phyloP scores from a whole-genome alignment of 2,113 vertebrate species.

The Pimephales promelas region DNA sequence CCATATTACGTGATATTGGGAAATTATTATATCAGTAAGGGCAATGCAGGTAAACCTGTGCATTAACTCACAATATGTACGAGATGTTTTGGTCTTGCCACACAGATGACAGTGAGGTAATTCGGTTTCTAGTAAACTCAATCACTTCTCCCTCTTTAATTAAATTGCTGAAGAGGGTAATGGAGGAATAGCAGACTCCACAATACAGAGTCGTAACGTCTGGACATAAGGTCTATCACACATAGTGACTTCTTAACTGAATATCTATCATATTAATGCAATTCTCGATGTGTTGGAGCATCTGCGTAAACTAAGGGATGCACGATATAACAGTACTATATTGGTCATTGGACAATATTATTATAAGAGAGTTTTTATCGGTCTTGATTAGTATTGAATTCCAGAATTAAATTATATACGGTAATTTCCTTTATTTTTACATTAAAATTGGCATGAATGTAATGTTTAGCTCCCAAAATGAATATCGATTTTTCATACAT shows the following conservation, averaged over 20 bases:
- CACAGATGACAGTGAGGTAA: not conserved
- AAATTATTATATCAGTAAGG: conserved; percentile 42
- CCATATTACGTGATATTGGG: conserved; percentile 61
- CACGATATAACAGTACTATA: not conserved
- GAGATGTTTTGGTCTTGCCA: not conserved
- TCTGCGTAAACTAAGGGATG: not conserved
- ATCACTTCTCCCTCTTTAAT: conserved; percentile 35
- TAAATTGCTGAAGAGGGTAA: conserved; percentile 29
- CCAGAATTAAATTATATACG: no score
- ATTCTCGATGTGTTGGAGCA: conserved; percentile 4
- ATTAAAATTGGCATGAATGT: no score
- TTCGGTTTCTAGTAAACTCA: conserved; percentile 34
- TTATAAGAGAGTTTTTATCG: not conserved
- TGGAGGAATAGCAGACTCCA: conserved; percentile 13
- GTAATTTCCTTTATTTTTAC: no score
- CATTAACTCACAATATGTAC: not conserved
- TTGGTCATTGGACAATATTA: not conserved
- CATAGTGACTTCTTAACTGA: not conserved
- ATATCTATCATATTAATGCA: conserved; percentile 1
- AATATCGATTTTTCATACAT: no score
- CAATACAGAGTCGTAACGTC: not conserved
- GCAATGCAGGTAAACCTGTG: conserved; percentile 18
- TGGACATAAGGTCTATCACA: conserved; percentile 16
- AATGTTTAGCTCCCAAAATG: no score
- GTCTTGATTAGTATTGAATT: no score